phyloP scores from a whole-genome alignment of 1,140 invertebrate genomes.

The Halyomorpha halys region DNA sequence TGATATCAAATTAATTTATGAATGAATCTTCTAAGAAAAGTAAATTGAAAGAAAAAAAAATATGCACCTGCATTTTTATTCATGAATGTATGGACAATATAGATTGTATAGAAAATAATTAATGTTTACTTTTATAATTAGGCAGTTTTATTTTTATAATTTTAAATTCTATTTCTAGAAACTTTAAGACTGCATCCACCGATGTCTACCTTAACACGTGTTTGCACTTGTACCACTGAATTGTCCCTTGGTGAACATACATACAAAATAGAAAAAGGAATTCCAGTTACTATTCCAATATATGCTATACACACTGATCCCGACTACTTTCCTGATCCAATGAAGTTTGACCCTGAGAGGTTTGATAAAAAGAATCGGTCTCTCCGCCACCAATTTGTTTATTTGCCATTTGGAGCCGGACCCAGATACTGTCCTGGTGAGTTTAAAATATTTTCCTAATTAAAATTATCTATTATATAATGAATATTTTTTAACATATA shows the following conservation, averaged over 20 bases:
- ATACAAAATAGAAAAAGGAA: constrained; percentile 40
- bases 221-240: constrained; percentile 33
- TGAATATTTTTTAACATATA: too few relatives aligned
- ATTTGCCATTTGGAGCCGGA: constrained; percentile 51
- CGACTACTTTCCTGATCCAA: constrained; percentile 46
- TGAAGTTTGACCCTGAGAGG: constrained; percentile 53
- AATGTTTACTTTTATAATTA: too few relatives aligned
- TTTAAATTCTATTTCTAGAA: constrained; percentile 34
- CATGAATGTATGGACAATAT: too few relatives aligned
- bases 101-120: too few relatives aligned
- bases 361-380: constrained; percentile 40
- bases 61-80: too few relatives aligned
- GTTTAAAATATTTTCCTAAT: background rate
- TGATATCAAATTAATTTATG: too few relatives aligned
- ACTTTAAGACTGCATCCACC: constrained; percentile 49
- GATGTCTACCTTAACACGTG: constrained; percentile 40
- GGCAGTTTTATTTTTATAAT: too few relatives aligned
- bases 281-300: constrained; percentile 35
- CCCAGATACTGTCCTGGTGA: constrained; percentile 45
- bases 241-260: background rate
- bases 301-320: constrained; percentile 39
- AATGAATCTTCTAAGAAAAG: too few relatives aligned
- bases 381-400: constrained; percentile 35
- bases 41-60: too few relatives aligned
- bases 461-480: too few relatives aligned